These are phyloP conservation scores for Pavo muticus DNA, from an alignment of 2,113 vertebrate species.

Conservation along the genomic window DNA sequence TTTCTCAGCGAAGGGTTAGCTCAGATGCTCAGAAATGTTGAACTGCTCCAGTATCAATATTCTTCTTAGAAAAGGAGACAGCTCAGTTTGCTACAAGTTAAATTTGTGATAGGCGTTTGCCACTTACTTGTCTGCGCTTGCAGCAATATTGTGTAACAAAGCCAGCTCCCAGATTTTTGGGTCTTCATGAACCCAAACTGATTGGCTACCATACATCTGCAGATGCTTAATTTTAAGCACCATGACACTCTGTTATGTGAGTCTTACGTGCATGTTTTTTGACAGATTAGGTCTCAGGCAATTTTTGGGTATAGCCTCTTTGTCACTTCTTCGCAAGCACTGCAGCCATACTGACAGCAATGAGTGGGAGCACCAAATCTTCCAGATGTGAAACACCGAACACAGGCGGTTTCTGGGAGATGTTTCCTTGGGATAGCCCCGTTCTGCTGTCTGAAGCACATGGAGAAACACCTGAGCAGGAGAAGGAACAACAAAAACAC, in stretches of 20 bases:
- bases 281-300: neutral
- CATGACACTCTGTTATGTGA: neutral
- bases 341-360: neutral
- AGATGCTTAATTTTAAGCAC: neutral
- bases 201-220: neutral
- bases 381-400: neutral
- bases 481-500: constrained; percentile 39
- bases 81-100: neutral
- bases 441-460: neutral
- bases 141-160: neutral
- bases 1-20: neutral
- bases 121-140: neutral
- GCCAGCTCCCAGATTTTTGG: neutral
- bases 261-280: neutral
- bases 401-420: neutral
- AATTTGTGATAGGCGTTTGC: neutral
- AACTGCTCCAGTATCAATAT: rapidly evolving
- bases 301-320: neutral
- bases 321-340: neutral
- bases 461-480: neutral
- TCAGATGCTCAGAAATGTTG: neutral
- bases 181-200: neutral
- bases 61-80: neutral
- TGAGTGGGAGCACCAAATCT: neutral
- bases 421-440: neutral